Evolutionary conservation across 2,888 invertebrate species (phyloP), one percentile per base, ranked within the genome.

Genomic region (Tuberolachnus salignus): DNA sequence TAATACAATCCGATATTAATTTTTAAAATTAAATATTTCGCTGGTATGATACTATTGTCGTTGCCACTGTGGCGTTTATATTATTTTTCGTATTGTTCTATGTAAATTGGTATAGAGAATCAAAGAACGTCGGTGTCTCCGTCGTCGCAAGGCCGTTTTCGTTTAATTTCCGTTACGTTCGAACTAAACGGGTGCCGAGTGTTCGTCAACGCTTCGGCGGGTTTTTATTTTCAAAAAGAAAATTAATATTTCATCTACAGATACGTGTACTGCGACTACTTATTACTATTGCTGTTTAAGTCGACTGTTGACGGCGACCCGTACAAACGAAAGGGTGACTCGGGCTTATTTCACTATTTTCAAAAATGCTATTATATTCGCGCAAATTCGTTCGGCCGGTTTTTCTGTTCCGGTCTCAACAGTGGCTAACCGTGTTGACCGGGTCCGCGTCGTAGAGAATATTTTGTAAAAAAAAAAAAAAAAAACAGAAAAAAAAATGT

Each of bases 381-480:
- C 34, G 3, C 34, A 6, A n/a, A 75, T 75, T 75, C 67, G 67
- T 75, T 57, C 57, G 3, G 66, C 57, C 67, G 67, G 67, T 75
- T 74, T 42, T 74, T 55, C 74, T 64, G 53, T 55, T 44, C 64
- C 74, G 64, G 74, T 55, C n/a, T 34, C 19, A 16, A 19, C 21
- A 64, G 63, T 53, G 53, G 34, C 21, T n/a, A 23, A 21, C 49
- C 16, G 19, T n/a, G 13, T 63, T 16, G 63, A 53, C 13, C 44
- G 44, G 16, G 51, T 64, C n/a, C 42, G 44, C 14, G 13, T 44
- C 11, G 64, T 14, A 23, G n/a, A 74, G 63, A 63, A 21, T 73
- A 73, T 71, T 71, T 34, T 71, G 71, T 71, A 61, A 61, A 34
- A 73, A 73, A 73, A n/a, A n/a, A n/a, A n/a, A n/a, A n/a, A n/a